Evolutionary conservation across 2,113 vertebrate genomes (phyloP), one percentile per base, ranked within the genome.

Genomic region (Brachionichthys hirsutus): DNA sequence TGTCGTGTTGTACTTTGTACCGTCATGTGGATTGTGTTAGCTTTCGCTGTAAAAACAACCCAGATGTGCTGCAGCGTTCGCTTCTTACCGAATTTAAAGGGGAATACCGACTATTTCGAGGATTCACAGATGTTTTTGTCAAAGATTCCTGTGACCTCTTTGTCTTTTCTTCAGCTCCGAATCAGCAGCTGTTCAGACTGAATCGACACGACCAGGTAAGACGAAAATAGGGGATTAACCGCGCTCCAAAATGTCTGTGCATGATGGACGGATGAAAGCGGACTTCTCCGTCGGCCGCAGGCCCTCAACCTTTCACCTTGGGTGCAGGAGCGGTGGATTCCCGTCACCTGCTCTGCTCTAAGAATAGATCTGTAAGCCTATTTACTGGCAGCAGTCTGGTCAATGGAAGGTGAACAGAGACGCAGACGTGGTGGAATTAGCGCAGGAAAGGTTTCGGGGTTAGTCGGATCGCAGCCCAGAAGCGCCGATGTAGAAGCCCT

Each of bases 361-460:
- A 84, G 84, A 91, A 86, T 89, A 89, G 86, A 70, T 42, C 51
- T 14, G 13, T 91, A 88, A 91, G 86, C 85, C 81, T 77, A 76
- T 75, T 87, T 88, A 82, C 62, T 40, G 52, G 67, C 78, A 75
- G 59, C 67, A 74, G 81, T 61, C 68, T 87, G 69, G 71, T 73
- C 71, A 75, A 57, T 82, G 79, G 50, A 70, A 12, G 36, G 54
- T 54, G 42, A 42, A n/a, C 38, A 35, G 50, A 67, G 64, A 35
- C 16, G 56, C 19, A 52, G 49, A 59, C 50, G 5, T 54, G 58
- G 30, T 38, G 17, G 62, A 69, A 57, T 63, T 53, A 68, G 3
- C 17, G 51, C 41, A 52, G 53, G 60, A 57, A 50, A 48, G 2
- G 22, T 17, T 51, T 60, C 70, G 56, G 63, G 63, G 70, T 70